Percentiles rank a stretch among this genome's conserved stretches.
phyloP scores from a whole-genome alignment of 2,797 vertebrate species.

The Harpagifer antarcticus region DNA sequence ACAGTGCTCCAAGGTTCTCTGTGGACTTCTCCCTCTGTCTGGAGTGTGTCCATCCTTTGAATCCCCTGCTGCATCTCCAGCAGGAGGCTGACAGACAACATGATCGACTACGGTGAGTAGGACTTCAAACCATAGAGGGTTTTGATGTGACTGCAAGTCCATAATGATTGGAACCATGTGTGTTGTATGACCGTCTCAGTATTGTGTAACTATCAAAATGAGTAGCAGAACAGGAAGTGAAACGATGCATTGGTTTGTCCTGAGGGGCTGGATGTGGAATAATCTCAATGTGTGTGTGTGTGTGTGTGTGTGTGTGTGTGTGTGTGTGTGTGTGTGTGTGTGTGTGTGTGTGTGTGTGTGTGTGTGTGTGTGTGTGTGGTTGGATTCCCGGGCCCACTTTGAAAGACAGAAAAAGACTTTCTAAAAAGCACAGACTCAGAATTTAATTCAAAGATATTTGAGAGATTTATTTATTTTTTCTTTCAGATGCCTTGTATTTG shows the following conservation, averaged over 20 bases:
- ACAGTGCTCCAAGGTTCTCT: slow-evolving; percentile 26
- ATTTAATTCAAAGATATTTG: too few relatives aligned
- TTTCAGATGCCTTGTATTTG: too few relatives aligned
- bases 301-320: slow-evolving; percentile 7
- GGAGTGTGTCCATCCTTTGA: slow-evolving; percentile 16
- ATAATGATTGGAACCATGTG: slow-evolving; percentile 9
- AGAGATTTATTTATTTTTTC: too few relatives aligned
- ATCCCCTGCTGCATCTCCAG: slow-evolving; percentile 5
- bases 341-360: too few relatives aligned
- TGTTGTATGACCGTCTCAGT: background rate
- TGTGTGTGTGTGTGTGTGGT: too few relatives aligned
- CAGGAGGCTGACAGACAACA: slow-evolving; percentile 28
- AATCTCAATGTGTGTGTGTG: background rate
- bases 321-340: slow-evolving; percentile 11
- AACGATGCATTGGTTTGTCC: slow-evolving; percentile 41
- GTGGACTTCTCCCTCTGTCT: background rate
- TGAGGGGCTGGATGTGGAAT: slow-evolving; percentile 10
- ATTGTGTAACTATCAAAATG: slow-evolving; percentile 38
- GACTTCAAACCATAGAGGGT: background rate
- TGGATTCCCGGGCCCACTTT: background rate
- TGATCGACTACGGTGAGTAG: slow-evolving; percentile 66
- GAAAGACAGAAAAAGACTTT: too few relatives aligned
- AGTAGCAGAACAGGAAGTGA: slow-evolving; percentile 23
- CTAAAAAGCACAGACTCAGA: too few relatives aligned
- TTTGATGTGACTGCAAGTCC: background rate